These are phyloP conservation scores for Zoanthus solanderi DNA, from an alignment of 92 coral and sea anemone genomes.

Conservation along the genomic window DNA sequence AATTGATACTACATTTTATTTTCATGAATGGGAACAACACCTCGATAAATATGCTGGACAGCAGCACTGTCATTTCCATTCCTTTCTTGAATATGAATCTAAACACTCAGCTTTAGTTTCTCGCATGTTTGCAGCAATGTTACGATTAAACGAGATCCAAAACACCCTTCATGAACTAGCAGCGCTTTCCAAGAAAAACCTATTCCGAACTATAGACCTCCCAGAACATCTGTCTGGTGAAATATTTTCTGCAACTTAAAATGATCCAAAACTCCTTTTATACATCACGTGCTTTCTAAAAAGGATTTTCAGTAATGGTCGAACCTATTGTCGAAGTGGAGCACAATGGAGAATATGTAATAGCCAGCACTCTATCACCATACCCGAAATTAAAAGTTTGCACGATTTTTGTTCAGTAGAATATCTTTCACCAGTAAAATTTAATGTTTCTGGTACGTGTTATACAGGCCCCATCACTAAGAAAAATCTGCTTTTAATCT, in stretches of 20 bases:
- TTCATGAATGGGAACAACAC: conserved; percentile 22
- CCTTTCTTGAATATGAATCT: neutral
- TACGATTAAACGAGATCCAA: conserved; percentile 13
- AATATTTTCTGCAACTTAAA: conserved; percentile 11
- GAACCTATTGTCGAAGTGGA: conserved; percentile 2
- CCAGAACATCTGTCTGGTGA: neutral
- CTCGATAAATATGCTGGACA: conserved; percentile 8
- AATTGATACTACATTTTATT: neutral
- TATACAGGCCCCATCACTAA: conserved; percentile 8
- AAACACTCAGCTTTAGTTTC: conserved; percentile 19
- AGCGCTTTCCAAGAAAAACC: conserved; percentile 15
- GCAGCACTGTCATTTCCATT: conserved; percentile 20
- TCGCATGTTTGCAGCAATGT: conserved; percentile 13
- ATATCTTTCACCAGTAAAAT: neutral
- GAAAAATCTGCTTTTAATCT: conserved; percentile 16
- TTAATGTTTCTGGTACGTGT: conserved; percentile 4
- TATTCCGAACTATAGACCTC: conserved; percentile 1
- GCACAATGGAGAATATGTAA: conserved; percentile 3
- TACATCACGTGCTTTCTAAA: conserved; percentile 2
- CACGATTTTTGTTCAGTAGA: neutral
- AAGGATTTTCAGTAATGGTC: conserved; percentile 15
- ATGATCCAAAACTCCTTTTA: neutral
- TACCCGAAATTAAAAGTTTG: neutral
- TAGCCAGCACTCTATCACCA: neutral
- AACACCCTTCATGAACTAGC: conserved; percentile 16